phyloP scores from a whole-genome alignment of 2,113 vertebrate genomes.

The Takifugu bimaculatus region DNA sequence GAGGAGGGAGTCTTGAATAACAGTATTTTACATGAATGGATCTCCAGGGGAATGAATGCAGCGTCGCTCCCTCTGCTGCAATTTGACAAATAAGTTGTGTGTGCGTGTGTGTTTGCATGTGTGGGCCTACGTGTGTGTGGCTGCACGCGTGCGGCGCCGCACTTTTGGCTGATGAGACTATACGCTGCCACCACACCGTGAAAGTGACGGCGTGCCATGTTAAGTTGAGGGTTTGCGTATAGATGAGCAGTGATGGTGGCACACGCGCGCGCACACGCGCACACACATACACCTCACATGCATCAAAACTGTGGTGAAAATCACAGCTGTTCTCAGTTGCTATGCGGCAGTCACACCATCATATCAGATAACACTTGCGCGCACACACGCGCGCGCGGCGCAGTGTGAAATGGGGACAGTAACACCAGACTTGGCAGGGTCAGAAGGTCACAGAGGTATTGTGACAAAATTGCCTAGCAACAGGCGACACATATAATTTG shows the following conservation, averaged over 20 bases:
- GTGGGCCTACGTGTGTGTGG: slow-evolving; percentile 1
- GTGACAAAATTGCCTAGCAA: slow-evolving; percentile 64
- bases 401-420: slow-evolving; percentile 43
- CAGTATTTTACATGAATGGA: slow-evolving; percentile 71
- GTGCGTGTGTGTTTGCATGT: slow-evolving; percentile 8
- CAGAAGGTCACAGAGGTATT: slow-evolving; percentile 64
- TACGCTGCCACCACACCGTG: slow-evolving; percentile 40
- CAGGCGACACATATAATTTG: slow-evolving; percentile 30
- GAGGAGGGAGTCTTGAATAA: slow-evolving; percentile 62
- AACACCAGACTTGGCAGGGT: slow-evolving; percentile 61
- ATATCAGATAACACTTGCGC: slow-evolving; percentile 54
- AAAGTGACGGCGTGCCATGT: slow-evolving; percentile 52
- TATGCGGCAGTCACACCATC: slow-evolving; percentile 54
- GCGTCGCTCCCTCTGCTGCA: slow-evolving; percentile 30
- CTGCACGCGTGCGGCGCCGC: neutral
- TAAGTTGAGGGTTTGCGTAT: slow-evolving; percentile 42
- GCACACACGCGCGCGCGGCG: slow-evolving; percentile 11
- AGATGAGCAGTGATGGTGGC: slow-evolving; percentile 31
- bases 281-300: neutral
- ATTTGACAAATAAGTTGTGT: slow-evolving; percentile 48
- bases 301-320: slow-evolving; percentile 31
- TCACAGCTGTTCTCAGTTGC: slow-evolving; percentile 67
- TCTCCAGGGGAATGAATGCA: slow-evolving; percentile 55
- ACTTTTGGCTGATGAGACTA: slow-evolving; percentile 49
- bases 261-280: neutral